Evolutionary conservation across 1,140 invertebrate species (phyloP).

Genomic region (Dryas iulia): DNA sequence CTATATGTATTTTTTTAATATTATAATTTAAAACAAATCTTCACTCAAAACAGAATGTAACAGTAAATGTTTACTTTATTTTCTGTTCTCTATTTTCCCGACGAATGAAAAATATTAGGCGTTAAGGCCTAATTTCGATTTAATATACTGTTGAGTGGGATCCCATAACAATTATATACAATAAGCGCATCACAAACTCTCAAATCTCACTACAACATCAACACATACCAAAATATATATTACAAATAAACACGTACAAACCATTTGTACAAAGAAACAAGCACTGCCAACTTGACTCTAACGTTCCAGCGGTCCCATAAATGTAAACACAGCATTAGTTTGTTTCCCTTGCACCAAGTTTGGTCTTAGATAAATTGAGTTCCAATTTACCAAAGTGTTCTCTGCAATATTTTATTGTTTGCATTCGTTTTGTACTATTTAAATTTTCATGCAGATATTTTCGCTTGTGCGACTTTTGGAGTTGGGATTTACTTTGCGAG

Average conservation of each 20-base stretch:
- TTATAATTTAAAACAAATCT: no score
- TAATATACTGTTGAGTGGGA: no score
- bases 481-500: neutral
- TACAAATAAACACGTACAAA: neutral
- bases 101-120: no score
- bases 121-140: no score
- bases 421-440: constrained; percentile 12
- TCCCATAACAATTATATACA: no score
- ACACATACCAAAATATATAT: neutral
- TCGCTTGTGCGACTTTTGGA: neutral
- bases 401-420: constrained; percentile 11
- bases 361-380: constrained; percentile 21
- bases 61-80: no score
- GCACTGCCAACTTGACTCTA: neutral
- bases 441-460: constrained; percentile 1
- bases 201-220: no score
- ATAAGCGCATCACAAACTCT: no score
- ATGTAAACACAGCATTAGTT: constrained; percentile 16
- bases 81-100: no score
- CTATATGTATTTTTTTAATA: no score
- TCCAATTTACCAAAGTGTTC: constrained; percentile 25
- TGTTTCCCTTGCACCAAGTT: constrained; percentile 24
- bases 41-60: no score
- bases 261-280: constrained; percentile 1
- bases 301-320: neutral